Evolutionary conservation across 2,113 vertebrate species (phyloP).

Genomic region (Dipodomys merriami): DNA sequence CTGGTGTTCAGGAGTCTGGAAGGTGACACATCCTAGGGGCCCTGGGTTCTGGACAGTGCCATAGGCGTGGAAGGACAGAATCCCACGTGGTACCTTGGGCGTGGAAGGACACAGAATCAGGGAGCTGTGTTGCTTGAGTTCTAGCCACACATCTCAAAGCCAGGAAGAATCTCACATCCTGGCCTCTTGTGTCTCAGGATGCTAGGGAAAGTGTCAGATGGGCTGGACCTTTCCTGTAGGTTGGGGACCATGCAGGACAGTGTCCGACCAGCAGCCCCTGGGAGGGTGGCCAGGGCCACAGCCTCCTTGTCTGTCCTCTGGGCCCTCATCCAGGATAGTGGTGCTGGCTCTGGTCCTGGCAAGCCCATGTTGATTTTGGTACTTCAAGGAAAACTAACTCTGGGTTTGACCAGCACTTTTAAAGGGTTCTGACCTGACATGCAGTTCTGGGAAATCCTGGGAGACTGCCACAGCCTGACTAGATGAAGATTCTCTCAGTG

Average conservation of each 20-base stretch:
- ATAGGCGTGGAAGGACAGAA: too few relatives aligned
- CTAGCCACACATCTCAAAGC: background rate
- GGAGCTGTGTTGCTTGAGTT: background rate
- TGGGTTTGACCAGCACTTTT: background rate
- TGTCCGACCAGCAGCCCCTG: fast-evolving
- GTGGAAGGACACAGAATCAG: too few relatives aligned
- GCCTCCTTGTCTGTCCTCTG: background rate
- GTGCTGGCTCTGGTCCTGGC: background rate
- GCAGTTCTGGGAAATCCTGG: background rate
- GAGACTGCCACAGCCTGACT: background rate
- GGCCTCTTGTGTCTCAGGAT: background rate
- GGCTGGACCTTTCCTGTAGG: too few relatives aligned
- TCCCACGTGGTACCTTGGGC: too few relatives aligned
- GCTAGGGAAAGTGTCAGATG: fast-evolving
- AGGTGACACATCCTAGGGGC: too few relatives aligned
- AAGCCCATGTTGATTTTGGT: too few relatives aligned
- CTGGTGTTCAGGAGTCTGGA: background rate
- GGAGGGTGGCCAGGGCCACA: background rate
- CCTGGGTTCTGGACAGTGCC: background rate
- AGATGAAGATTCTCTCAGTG: background rate
- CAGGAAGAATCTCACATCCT: background rate
- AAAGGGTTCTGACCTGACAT: background rate
- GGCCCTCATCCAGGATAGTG: fast-evolving
- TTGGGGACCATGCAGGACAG: too few relatives aligned
- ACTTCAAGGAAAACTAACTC: background rate